Evolutionary conservation across 2,888 invertebrate genomes (phyloP).

Genomic region (Argyra leucocephala): DNA sequence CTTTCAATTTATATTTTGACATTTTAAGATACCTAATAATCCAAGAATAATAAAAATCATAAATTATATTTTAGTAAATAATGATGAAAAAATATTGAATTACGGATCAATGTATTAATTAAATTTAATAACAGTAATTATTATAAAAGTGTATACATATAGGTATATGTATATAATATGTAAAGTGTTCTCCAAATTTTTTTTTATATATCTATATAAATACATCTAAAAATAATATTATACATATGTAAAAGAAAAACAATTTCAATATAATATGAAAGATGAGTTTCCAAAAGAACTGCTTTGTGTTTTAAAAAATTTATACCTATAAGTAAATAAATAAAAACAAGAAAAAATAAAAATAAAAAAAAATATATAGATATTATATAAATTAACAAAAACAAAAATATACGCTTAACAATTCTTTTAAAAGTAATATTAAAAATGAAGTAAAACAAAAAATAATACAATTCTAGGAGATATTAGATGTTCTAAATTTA

Average conservation of each 20-base stretch:
- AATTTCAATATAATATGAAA: background rate
- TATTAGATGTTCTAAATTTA: constrained; percentile 2
- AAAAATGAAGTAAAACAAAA: background rate
- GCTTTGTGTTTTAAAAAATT: background rate
- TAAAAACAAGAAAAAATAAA: background rate
- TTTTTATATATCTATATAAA: too few species aligned
- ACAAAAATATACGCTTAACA: background rate
- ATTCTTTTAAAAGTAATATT: too few species aligned
- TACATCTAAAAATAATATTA: background rate
- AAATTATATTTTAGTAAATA: too few species aligned
- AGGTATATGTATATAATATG: too few species aligned
- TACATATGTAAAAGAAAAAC: background rate
- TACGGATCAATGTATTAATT: too few species aligned
- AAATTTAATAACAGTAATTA: too few species aligned
- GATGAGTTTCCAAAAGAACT: background rate
- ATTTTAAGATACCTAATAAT: too few species aligned
- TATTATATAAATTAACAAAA: background rate
- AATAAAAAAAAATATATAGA: background rate
- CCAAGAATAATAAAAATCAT: too few species aligned
- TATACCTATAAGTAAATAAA: background rate
- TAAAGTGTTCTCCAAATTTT: too few species aligned
- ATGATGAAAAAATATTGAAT: too few species aligned
- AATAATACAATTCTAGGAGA: background rate
- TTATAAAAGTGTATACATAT: too few species aligned
- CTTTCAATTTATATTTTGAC: too few species aligned